Conservation (phyloP, 2,888 invertebrate genomes). For the Meganola albula region DNA sequence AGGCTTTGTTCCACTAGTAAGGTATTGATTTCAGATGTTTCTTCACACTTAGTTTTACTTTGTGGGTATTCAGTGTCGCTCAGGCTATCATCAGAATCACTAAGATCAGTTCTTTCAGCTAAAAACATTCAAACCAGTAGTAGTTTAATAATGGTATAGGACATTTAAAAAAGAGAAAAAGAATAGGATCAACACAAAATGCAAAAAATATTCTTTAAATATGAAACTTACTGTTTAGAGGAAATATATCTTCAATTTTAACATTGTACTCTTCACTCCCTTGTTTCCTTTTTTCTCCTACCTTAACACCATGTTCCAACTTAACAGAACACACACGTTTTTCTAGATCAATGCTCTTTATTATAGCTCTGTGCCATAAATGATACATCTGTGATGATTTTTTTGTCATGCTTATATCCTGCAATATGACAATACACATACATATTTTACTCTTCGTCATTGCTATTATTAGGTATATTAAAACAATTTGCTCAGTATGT, state of each 20-base stretch:
- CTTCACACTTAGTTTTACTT: conserved; percentile 36
- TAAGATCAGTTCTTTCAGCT: conserved; percentile 45
- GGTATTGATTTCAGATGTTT: conserved; percentile 19
- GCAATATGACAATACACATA: too few species aligned
- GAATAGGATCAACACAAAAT: not conserved
- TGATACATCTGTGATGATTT: conserved; percentile 68
- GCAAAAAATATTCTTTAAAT: conserved; percentile 1
- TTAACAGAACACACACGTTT: conserved; percentile 68
- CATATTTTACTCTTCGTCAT: too few species aligned
- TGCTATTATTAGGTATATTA: too few species aligned
- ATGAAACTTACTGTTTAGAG: conserved; percentile 58
- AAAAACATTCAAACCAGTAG: conserved; percentile 8
- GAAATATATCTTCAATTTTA: conserved; percentile 79
- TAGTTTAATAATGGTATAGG: not conserved
- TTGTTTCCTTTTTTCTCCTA: conserved; percentile 60
- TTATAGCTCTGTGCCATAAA: conserved; percentile 80
- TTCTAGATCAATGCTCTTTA: conserved; percentile 60
- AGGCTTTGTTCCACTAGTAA: conserved; percentile 79
- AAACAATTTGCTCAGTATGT: too few species aligned
- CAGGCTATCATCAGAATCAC: conserved; percentile 52
- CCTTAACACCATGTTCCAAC: conserved; percentile 71
- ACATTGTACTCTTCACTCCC: conserved; percentile 63
- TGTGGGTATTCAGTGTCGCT: conserved; percentile 68
- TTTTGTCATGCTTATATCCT: conserved; percentile 60
- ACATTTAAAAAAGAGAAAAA: not conserved